Evolutionary conservation across 2,888 invertebrate genomes (phyloP).

Genomic region (Nomada ruficornis): DNA sequence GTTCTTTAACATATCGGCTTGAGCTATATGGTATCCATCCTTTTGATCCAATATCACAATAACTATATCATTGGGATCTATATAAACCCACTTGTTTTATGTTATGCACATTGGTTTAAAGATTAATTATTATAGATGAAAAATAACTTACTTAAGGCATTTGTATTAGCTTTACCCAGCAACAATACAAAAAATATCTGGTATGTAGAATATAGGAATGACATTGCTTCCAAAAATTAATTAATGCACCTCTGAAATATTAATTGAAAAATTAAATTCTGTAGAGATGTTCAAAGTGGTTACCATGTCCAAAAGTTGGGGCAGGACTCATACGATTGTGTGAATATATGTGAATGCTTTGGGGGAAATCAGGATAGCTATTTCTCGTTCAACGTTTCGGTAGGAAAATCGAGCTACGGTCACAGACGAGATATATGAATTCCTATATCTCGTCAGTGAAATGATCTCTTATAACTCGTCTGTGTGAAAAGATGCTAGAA

Average conservation of each 20-base stretch:
- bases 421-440: too few species aligned
- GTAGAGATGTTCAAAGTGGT: not conserved
- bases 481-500: too few species aligned
- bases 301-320: not conserved
- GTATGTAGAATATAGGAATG: not conserved
- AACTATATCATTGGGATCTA: constrained; percentile 54
- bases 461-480: too few species aligned
- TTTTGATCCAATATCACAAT: constrained; percentile 88
- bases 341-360: too few species aligned
- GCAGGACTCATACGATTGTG: too few species aligned
- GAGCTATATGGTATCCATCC: constrained; percentile 87
- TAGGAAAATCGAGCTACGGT: too few species aligned
- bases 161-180: not conserved
- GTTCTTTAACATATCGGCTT: constrained; percentile 86
- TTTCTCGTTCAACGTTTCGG: too few species aligned
- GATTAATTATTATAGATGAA: not conserved
- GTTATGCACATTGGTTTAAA: not conserved
- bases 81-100: constrained; percentile 4
- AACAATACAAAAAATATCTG: constrained; percentile 17
- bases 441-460: too few species aligned
- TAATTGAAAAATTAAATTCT: not conserved
- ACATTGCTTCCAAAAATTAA: constrained; percentile 8
- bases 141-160: constrained; percentile 36
- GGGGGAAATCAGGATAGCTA: too few species aligned
- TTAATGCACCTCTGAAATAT: not conserved